Evolutionary conservation across 2,113 vertebrate species (phyloP).

Genomic region (Climacteris rufus): DNA sequence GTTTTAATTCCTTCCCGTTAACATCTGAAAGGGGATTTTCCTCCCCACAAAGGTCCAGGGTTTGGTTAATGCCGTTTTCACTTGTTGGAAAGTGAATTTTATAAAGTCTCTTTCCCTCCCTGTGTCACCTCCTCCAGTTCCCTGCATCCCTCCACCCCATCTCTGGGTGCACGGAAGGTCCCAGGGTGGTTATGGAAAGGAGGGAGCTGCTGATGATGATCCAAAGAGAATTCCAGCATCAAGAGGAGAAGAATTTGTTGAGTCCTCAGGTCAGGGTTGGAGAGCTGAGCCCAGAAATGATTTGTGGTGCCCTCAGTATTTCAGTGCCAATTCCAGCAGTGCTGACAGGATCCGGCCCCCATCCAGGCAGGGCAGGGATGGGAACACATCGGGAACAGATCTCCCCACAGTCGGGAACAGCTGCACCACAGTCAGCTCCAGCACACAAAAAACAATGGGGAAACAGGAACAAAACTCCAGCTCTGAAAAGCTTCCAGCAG

Average conservation of each 20-base stretch:
- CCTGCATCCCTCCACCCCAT: neutral
- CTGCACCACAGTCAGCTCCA: neutral
- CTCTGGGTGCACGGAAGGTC: neutral
- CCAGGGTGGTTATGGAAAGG: fast-evolving
- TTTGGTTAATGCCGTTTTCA: conserved; percentile 5
- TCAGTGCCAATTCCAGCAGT: neutral
- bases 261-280: neutral
- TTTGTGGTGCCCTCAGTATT: neutral
- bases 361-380: neutral
- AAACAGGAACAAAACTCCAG: neutral
- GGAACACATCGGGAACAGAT: neutral
- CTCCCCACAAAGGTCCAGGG: neutral
- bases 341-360: neutral
- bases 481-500: neutral
- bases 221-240: neutral
- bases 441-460: neutral
- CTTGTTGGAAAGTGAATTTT: conserved; percentile 23
- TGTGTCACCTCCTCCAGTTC: neutral
- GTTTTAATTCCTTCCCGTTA: conserved; percentile 42
- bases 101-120: neutral
- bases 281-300: neutral
- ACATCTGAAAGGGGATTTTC: conserved; percentile 55
- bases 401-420: neutral
- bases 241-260: neutral
- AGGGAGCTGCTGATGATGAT: fast-evolving